Evolutionary conservation across 1,140 invertebrate genomes (phyloP), one percentile per base, ranked within the genome.

Genomic region (Drosophila rhopaloa): DNA sequence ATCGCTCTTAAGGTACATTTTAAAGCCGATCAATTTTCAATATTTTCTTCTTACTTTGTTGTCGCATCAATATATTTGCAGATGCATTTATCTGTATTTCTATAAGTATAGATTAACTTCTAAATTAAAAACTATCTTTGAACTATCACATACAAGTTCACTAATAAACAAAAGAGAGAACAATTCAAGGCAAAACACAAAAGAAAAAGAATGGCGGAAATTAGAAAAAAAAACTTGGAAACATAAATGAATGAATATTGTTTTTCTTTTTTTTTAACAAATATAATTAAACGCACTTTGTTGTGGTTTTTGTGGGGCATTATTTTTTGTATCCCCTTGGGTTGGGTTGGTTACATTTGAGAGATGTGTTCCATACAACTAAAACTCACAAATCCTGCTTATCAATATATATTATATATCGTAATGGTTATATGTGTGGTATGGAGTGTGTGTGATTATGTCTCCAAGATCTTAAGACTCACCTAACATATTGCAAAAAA

Each of bases 91-190:
- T 56, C 62, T 9, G 24, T 63, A 65, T 37, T 58, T 43, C 13
- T 35, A 35, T 19, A 60, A 16, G 56, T 71, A 58, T 56, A 41
- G 24, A 50, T 63, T 77, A 71, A 11, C 44, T 46, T 13, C 66
- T 86, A 86, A 55, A 66, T 77, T 88, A 88, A n/a, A 7, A 72
- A 66, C 84, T 89, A 89, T 90, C 88, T 91, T 91, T 91, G 88
- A 91, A 91, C 88, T 91, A 91, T 91, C 88, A 91, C 88, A 91
- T 91, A 91, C 80, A 91, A 91, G 88, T 91, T 88, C 86, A 86
- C 81, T 84, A 75, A 67, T 48, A 73, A 89, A 77, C 56, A 74
- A 63, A 66, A 46, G 11, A 54, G 38, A 19, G 32, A 63, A 55
- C 29, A 70, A 48, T 43, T 51, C 48, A 59, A 43, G 53, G 24